Evolutionary conservation across 2,888 invertebrate genomes (phyloP), one percentile per base, ranked within the genome.

Genomic region (Metellina segmentata): DNA sequence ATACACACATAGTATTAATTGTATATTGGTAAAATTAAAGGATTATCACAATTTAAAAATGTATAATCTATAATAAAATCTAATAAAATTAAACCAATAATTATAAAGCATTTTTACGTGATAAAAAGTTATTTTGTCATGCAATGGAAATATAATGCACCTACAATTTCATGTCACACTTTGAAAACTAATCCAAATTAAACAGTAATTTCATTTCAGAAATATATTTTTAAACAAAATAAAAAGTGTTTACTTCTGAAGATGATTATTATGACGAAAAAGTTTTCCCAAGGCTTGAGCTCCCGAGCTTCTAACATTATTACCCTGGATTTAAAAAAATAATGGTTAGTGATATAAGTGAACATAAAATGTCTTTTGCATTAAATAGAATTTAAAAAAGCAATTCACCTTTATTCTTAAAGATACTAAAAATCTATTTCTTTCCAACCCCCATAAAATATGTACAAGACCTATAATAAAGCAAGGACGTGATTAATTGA

Each of bases 211-310:
- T 34, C 34, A 34, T 34, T 34, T 34, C 1, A 77, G 16, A 77
- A 51, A 53, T 16, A 79, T 52, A 51, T 49, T 70, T 81, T 48
- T 13, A 48, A 20, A 70, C 34, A 70, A 69, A 81, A 48, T 13
- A 48, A 34, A n/a, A 19, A 77, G 49, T 20, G 61, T 82, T 82
- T 86, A 92, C 92, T 86, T 89, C 16, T 89, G 89, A 16, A 92
- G 53, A 77, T 92, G 78, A 13, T 86, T 72, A 72, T 92, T 92
- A 61, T 92, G 92, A 9, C 92, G 89, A 20, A 92, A 20, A 61
- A 92, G 70, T 81, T 89, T 89, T 77, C 92, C 92, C 71, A 92
- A 75, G 9, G 69, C 86, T 78, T 49, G 71, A 52, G 86, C 75
- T 49, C 89, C 89, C 70, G 53, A 52, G 74, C 81, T 82, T 78